phyloP scores from a whole-genome alignment of 2,797 vertebrate species.

The Garrulus glandarius region DNA sequence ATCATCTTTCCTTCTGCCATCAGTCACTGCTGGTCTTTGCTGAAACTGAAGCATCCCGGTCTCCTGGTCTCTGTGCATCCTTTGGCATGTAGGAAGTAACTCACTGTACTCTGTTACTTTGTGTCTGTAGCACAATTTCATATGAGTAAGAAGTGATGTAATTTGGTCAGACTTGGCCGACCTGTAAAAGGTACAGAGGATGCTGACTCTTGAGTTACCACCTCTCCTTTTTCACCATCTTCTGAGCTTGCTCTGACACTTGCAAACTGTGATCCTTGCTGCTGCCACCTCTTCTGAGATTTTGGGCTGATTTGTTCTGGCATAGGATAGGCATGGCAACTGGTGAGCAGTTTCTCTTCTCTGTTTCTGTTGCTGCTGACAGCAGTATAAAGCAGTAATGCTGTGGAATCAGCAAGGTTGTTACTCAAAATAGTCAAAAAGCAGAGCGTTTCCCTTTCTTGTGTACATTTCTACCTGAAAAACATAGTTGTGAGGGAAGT shows the following conservation, averaged over 20 bases:
- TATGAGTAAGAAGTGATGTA: fast-evolving
- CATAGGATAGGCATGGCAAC: neutral
- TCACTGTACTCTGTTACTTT: neutral
- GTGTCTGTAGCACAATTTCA: neutral
- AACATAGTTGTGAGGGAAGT: neutral
- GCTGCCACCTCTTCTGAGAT: neutral
- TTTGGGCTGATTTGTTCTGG: neutral
- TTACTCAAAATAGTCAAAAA: neutral
- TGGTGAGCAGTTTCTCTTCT: neutral
- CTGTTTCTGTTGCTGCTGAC: neutral
- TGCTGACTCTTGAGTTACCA: neutral
- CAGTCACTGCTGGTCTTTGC: neutral
- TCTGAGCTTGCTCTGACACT: neutral
- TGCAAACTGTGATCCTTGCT: neutral
- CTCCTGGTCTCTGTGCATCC: neutral
- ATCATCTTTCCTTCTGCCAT: neutral
- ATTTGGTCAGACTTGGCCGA: neutral
- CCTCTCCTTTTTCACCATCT: neutral
- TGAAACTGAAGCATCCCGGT: neutral
- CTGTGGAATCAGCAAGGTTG: neutral
- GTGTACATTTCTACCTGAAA: neutral
- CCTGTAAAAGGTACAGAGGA: neutral
- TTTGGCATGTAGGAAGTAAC: neutral
- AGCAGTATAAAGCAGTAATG: neutral
- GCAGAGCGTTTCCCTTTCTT: neutral